Evolutionary conservation across 35 echinoderm and acorn worm species (phyloP).

Genomic region (Amphiura filiformis): DNA sequence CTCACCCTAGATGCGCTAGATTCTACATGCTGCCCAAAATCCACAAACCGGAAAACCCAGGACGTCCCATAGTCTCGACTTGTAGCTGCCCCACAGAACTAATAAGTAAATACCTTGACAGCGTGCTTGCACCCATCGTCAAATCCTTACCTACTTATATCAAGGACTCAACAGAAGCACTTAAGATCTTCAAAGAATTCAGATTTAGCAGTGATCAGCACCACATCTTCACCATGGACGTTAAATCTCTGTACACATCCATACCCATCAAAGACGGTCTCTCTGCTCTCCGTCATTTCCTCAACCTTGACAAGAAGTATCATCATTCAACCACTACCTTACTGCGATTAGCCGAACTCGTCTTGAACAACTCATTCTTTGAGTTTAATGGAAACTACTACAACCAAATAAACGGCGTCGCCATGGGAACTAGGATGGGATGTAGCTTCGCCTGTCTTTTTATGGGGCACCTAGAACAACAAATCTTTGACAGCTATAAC

Average conservation of each 20-base stretch:
- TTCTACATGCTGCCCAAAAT: conserved; percentile 47
- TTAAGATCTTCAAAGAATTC: conserved; percentile 21
- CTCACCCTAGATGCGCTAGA: neutral
- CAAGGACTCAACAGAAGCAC: conserved; percentile 35
- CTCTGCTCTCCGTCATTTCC: neutral
- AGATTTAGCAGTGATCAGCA: neutral
- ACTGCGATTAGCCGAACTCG: no score
- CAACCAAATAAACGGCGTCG: no score
- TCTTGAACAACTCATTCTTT: no score
- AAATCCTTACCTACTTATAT: conserved; percentile 28
- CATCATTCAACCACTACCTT: no score
- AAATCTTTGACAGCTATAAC: no score
- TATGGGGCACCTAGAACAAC: no score
- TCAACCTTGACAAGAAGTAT: neutral
- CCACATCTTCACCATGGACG: conserved; percentile 31
- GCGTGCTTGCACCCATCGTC: conserved; percentile 30
- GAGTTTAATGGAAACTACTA: no score
- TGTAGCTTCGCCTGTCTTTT: no score
- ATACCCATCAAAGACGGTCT: conserved; percentile 45
- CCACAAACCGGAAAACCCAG: conserved; percentile 33
- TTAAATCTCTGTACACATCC: conserved; percentile 33
- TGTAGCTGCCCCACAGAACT: conserved; percentile 15
- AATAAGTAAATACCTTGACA: conserved; percentile 21
- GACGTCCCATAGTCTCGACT: conserved; percentile 35
- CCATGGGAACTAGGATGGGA: no score